Evolutionary conservation across 2,888 invertebrate genomes (phyloP).

Genomic region (Leptopterna dolabrata): DNA sequence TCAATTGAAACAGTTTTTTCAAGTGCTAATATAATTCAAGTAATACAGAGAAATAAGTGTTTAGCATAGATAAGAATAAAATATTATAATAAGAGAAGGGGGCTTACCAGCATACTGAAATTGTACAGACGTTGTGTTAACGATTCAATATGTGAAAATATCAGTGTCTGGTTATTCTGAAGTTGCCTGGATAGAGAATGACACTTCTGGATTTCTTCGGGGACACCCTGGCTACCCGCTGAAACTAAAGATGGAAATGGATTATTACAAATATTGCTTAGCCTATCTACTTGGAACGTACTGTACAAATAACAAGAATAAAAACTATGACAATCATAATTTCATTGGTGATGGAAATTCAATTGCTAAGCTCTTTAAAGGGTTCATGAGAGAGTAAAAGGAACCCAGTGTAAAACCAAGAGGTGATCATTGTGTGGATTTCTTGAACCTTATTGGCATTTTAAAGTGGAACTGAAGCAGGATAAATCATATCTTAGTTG

Average conservation of each 20-base stretch:
- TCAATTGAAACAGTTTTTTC: no score
- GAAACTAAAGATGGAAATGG: constrained; percentile 69
- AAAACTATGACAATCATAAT: not conserved
- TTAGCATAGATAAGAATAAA: no score
- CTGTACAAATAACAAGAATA: not conserved
- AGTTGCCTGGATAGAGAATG: constrained; percentile 77
- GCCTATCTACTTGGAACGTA: not conserved
- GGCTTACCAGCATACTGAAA: constrained; percentile 69
- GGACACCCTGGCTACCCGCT: constrained; percentile 77
- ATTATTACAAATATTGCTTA: no score
- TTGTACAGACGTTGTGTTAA: constrained; percentile 72
- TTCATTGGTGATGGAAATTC: not conserved
- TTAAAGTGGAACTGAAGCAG: no score
- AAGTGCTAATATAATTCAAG: no score
- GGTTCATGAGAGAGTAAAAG: not conserved
- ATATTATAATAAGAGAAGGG: no score
- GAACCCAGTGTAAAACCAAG: no score
- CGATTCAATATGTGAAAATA: constrained; percentile 72
- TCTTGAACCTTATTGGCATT: no score
- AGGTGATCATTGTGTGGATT: no score
- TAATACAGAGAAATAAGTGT: no score
- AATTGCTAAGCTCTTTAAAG: not conserved
- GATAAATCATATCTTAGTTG: no score
- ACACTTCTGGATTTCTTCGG: constrained; percentile 78
- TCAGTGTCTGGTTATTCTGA: constrained; percentile 75